Base-by-base conservation (phyloP, 30 jellyfish, hydroid and myxozoan genomes). In the Aurelia sp. region DNA sequence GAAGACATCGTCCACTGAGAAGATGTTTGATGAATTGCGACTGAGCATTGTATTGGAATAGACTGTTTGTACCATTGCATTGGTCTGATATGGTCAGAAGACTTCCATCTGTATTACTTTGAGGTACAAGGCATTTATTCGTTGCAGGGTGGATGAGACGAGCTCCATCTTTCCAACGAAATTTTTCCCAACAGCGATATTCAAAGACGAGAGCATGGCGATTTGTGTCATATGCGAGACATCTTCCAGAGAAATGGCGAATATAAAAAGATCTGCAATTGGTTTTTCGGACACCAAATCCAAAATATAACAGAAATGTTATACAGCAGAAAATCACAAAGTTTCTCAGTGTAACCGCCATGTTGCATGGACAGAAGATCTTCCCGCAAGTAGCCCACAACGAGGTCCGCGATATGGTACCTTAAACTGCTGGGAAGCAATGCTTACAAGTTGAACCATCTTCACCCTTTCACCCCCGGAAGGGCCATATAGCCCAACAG, bases 141-240 rank as follows among this genome's bases (percentile, higher is more conserved):
- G 87, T 60, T 17, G 87, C 75, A 6, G 73, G 38, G 27, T 71
- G 87, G 55, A 72, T 63, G 41, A 84, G 40, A 57, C 86, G 72
- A 18, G 87, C 87, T 17, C 87, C 87, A 6, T 63, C 76, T 21
- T 66, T 62, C 93, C 87, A 84, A 9, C 55, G 44, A 74, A 84
- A 84, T 31, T 84, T 76, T 27, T 71, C 87, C 5, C 87, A 50
- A 73, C 93, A 84, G 44, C 64, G 13, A 15, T 59, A 4, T 18
- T 63, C 68, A 57, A 55, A 84, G 21, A 71, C 81, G 65, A 84
- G 61, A 31, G 30, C 81, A 2, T 58, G 21, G 10, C 64, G 79
- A 8, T 13, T 60, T 20, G 80, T 81, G 21, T 61, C 55, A 59
- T 58, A 72, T 57, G 72, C 87, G 44, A 84, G 66, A 70, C 93